These are phyloP conservation scores for Pammene fasciana DNA, from an alignment of 2,888 invertebrate genomes.

Conservation along the genomic window DNA sequence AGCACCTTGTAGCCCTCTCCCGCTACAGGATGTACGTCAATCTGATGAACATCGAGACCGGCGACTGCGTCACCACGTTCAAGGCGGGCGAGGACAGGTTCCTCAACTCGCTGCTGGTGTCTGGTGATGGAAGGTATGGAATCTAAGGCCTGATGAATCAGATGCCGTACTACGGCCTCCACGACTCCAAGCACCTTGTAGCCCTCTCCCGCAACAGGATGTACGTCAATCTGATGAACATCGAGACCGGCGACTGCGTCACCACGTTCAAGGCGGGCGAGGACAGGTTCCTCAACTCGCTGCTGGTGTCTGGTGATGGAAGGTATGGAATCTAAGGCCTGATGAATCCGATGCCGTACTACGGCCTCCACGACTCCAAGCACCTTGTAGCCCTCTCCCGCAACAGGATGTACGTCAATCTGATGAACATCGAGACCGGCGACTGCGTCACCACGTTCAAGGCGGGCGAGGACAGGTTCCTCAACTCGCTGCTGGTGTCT, in stretches of 20 bases:
- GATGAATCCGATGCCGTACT: no score
- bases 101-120: slow-evolving; percentile 93
- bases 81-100: slow-evolving; percentile 96
- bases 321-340: slow-evolving; percentile 77
- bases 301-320: slow-evolving; percentile 94
- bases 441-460: slow-evolving; percentile 94
- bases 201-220: slow-evolving; percentile 93
- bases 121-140: slow-evolving; percentile 91
- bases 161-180: no score
- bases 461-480: slow-evolving; percentile 94
- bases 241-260: slow-evolving; percentile 90
- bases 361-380: slow-evolving; percentile 89
- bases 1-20: slow-evolving; percentile 91
- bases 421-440: slow-evolving; percentile 92
- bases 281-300: slow-evolving; percentile 93
- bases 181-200: slow-evolving; percentile 90
- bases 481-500: slow-evolving; percentile 93
- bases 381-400: slow-evolving; percentile 92
- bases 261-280: slow-evolving; percentile 96
- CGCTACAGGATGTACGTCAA: slow-evolving; percentile 95
- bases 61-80: slow-evolving; percentile 92
- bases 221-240: slow-evolving; percentile 94
- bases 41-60: slow-evolving; percentile 91
- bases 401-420: slow-evolving; percentile 94
- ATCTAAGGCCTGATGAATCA: no score